Conservation (phyloP, 2,797 vertebrate genomes). For the Silurus lanzhouensis region DNA sequence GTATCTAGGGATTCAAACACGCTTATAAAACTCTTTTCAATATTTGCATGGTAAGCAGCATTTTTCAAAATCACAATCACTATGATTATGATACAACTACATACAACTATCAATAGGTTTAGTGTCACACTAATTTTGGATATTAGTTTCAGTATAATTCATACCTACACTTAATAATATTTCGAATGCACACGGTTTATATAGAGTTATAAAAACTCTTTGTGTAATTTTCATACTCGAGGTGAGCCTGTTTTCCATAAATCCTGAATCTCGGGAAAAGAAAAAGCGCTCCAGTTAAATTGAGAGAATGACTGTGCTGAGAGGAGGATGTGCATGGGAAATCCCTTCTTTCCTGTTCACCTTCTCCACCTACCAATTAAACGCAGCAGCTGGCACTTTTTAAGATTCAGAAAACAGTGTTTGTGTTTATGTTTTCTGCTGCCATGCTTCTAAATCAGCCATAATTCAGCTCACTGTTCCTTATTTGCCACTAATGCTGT, state of each 20-base stretch:
- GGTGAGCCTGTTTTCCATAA: background rate
- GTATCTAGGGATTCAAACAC: background rate
- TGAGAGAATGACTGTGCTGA: constrained; percentile 41
- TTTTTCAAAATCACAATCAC: background rate
- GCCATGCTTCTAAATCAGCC: constrained; percentile 14
- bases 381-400: background rate
- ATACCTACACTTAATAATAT: background rate
- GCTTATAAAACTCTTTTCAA: background rate
- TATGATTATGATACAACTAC: background rate
- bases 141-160: background rate
- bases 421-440: constrained; percentile 12
- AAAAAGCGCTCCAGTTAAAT: background rate
- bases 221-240: background rate
- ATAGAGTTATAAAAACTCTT: background rate
- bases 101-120: background rate
- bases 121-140: background rate
- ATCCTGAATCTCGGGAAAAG: background rate
- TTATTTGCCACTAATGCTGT: constrained; percentile 28
- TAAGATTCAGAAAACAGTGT: constrained; percentile 1
- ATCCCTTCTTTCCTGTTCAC: constrained; percentile 55
- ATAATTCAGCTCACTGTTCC: background rate
- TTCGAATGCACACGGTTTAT: background rate
- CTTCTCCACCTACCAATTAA: constrained; percentile 46
- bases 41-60: background rate
- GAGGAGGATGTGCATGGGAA: constrained; percentile 47